These are phyloP conservation scores for Tiphia femorata DNA, from an alignment of 2,888 invertebrate species.

Conservation along the genomic window DNA sequence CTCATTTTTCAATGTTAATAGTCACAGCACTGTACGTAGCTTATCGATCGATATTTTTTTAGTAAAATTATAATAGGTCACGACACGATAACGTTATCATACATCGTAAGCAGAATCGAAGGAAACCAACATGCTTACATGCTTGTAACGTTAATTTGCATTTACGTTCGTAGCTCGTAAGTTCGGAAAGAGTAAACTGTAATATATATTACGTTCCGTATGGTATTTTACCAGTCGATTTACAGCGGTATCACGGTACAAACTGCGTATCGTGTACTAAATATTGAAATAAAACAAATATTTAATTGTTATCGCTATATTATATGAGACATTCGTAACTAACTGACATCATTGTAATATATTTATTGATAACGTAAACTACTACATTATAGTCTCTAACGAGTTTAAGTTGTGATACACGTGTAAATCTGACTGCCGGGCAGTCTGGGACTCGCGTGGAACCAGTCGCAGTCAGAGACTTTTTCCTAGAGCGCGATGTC, in stretches of 20 bases:
- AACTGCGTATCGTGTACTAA: conserved; percentile 51
- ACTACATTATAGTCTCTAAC: too few species aligned
- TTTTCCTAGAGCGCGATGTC: conserved; percentile 37
- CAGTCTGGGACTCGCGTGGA: conserved; percentile 62
- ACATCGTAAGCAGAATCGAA: conserved; percentile 32
- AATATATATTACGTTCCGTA: conserved; percentile 74
- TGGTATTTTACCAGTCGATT: conserved; percentile 73
- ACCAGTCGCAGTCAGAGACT: conserved; percentile 62
- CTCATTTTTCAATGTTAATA: conserved; percentile 54
- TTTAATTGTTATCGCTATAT: conserved; percentile 61
- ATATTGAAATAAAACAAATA: conserved; percentile 44
- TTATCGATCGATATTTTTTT: conserved; percentile 59
- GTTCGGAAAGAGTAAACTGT: conserved; percentile 66
- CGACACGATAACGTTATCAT: conserved; percentile 31
- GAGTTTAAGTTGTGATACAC: conserved; percentile 62
- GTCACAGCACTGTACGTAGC: conserved; percentile 54
- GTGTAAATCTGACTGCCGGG: conserved; percentile 64
- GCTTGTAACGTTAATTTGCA: conserved; percentile 39
- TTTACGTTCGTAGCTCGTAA: conserved; percentile 44
- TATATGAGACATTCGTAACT: conserved; percentile 14
- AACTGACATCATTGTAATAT: conserved; percentile 55
- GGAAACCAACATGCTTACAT: conserved; percentile 22
- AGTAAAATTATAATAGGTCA: conserved; percentile 38
- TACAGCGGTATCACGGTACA: conserved; percentile 48
- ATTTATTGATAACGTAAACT: conserved; percentile 57